Percentiles rank a stretch among this genome's conserved stretches.
These are phyloP conservation scores for Pelvicachromis taeniatus DNA, from an alignment of 2,113 vertebrate species.

Conservation along the genomic window DNA sequence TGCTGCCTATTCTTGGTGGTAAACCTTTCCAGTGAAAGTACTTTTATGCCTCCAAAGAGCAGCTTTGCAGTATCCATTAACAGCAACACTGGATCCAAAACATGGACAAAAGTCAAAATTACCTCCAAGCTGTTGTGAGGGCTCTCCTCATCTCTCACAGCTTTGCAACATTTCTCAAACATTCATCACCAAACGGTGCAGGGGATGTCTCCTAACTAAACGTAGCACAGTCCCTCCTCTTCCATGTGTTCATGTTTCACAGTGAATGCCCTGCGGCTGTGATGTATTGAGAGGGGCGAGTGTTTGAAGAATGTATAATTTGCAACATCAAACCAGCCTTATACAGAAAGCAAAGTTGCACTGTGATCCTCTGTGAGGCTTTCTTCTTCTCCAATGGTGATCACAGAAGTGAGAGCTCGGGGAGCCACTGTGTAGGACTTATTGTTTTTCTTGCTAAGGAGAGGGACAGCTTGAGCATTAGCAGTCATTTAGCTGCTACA, in stretches of 20 bases:
- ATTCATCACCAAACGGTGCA: background rate
- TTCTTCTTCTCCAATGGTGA: conserved; percentile 12
- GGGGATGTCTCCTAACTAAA: background rate
- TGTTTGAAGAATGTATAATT: conserved; percentile 1
- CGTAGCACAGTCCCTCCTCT: background rate
- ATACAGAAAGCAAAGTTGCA: background rate
- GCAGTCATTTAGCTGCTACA: background rate
- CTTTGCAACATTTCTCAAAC: background rate
- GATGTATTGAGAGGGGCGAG: background rate
- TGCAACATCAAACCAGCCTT: conserved; percentile 27
- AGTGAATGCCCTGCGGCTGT: conserved; percentile 25
- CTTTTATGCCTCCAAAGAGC: background rate
- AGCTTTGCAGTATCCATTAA: background rate
- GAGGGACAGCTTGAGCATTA: background rate
- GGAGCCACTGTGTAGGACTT: background rate
- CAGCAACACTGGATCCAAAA: background rate
- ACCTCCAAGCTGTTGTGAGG: background rate
- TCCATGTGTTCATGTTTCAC: background rate
- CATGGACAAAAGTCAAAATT: background rate
- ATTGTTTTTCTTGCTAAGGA: background rate
- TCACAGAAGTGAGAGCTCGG: conserved; percentile 11
- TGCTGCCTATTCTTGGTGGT: background rate
- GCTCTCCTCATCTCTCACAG: background rate
- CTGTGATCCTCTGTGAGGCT: conserved; percentile 33
- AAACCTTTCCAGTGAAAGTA: background rate